These are phyloP conservation scores for Drosophila serrata DNA, from an alignment of 1,140 invertebrate genomes.

Conservation along the genomic window DNA sequence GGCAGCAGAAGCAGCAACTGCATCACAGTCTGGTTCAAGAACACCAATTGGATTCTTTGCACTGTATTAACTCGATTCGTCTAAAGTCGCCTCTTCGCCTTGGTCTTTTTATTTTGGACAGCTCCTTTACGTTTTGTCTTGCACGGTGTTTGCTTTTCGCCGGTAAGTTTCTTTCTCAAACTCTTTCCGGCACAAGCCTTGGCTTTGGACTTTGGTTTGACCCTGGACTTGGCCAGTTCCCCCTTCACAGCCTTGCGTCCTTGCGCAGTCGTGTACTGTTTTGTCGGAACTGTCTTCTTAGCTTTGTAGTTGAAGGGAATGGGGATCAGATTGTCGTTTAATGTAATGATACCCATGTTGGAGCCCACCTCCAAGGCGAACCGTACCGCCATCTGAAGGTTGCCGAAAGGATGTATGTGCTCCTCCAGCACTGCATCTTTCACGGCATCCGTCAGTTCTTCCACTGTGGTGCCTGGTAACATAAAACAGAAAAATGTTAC, in stretches of 20 bases:
- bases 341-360: slow-evolving; percentile 38
- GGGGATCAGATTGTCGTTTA: slow-evolving; percentile 10
- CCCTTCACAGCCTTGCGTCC: not conserved
- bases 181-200: not conserved
- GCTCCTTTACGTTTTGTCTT: not conserved
- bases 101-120: not conserved
- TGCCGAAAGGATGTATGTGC: slow-evolving; percentile 24
- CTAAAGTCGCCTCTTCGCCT: not conserved
- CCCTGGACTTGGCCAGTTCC: not conserved
- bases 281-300: not conserved
- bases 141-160: not conserved
- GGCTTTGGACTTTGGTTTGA: not conserved
- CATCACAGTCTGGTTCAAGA: slow-evolving; percentile 31
- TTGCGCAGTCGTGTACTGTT: not conserved
- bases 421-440: slow-evolving; percentile 18
- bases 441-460: slow-evolving; percentile 17
- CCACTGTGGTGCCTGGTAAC: slow-evolving; percentile 20
- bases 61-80: not conserved
- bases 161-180: not conserved
- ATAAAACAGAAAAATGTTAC: not conserved
- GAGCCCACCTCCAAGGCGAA: slow-evolving; percentile 44
- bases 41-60: not conserved
- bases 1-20: not conserved
- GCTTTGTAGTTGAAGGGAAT: slow-evolving; percentile 7
- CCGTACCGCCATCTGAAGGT: slow-evolving; percentile 36